Evolutionary conservation across 53 echinoderm and acorn worm species (phyloP), one percentile per base, ranked within the genome.

Genomic region (Mesocentrotus franciscanus): DNA sequence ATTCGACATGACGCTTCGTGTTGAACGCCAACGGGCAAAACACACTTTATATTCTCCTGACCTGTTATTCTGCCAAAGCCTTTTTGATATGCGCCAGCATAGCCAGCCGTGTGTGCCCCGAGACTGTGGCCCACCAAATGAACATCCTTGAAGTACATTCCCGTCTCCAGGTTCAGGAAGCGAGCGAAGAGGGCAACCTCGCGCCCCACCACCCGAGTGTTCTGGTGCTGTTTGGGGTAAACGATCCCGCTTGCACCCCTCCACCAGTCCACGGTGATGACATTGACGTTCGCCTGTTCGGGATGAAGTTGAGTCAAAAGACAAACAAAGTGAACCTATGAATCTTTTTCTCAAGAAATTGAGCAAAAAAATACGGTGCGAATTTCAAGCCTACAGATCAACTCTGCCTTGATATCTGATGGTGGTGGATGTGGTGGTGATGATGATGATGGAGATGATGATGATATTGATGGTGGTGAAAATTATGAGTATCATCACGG

Each of bases 201-300:
- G 9, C 96, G 92, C 32, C 96, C 98, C 9, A 96, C 97, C 29
- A 98, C 96, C 56, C 96, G 79, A 12, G 97, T 95, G 92, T 98
- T 97, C 90, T 95, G 91, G 60, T 90, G 95, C 16, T 95, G 79
- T 58, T 92, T 71, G 8, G 24, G 35, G 95, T 98, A 98, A 58
- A 91, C 39, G 17, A 70, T 26, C 22, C 90, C 95, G 0, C 55
- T 61, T 9, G 97, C 97, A 0, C 97, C 97, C 32, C 90, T 62
- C 29, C 71, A 5, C 97, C 97, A 98, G 71, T 98, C 94, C 9
- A 98, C 97, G 60, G 96, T 84, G 79, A 98, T 96, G n/a, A 97
- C 93, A 92, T 98, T 98, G 68, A 94, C 84, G 76, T 98, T 95
- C 39, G 59, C 97, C 98, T 98, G 74, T 10, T 26, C 16, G 66